Conservation (phyloP, 2,888 invertebrate species). For the Parnassius glacialis region DNA sequence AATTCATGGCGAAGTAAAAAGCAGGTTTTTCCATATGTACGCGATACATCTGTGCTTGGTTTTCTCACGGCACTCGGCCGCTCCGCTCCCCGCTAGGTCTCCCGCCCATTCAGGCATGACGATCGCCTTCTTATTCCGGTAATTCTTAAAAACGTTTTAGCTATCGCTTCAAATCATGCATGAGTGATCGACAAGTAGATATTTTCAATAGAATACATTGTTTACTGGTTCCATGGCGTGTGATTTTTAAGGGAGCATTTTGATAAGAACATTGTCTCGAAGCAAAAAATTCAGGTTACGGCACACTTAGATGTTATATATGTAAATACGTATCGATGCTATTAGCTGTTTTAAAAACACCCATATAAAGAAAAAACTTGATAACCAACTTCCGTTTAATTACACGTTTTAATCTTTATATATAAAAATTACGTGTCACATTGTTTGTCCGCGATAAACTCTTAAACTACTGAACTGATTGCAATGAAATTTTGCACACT, state of each 20-base stretch:
- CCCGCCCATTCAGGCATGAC: conserved; percentile 11
- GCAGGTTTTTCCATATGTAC: background rate
- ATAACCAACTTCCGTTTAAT: too few relatives aligned
- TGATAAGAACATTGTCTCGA: background rate
- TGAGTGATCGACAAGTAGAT: conserved; percentile 5
- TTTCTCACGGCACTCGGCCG: conserved; percentile 21
- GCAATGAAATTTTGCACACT: too few relatives aligned
- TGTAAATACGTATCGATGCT: too few relatives aligned
- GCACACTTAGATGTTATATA: too few relatives aligned
- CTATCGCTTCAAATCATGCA: conserved; percentile 14
- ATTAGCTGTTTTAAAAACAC: too few relatives aligned
- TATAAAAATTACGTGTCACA: too few relatives aligned
- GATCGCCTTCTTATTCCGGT: conserved; percentile 5
- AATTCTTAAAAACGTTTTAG: conserved; percentile 18
- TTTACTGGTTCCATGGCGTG: background rate
- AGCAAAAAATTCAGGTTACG: too few relatives aligned
- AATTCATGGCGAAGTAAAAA: conserved; percentile 11
- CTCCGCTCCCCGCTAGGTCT: conserved; percentile 9
- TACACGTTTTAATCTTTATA: too few relatives aligned
- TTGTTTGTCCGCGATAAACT: too few relatives aligned
- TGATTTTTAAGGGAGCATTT: conserved; percentile 12
- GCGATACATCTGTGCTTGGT: background rate
- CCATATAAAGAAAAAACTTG: too few relatives aligned
- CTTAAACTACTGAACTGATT: too few relatives aligned
- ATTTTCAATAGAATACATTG: background rate